Conservation (phyloP, 2,888 invertebrate species). For the Epinotia demarniana region DNA sequence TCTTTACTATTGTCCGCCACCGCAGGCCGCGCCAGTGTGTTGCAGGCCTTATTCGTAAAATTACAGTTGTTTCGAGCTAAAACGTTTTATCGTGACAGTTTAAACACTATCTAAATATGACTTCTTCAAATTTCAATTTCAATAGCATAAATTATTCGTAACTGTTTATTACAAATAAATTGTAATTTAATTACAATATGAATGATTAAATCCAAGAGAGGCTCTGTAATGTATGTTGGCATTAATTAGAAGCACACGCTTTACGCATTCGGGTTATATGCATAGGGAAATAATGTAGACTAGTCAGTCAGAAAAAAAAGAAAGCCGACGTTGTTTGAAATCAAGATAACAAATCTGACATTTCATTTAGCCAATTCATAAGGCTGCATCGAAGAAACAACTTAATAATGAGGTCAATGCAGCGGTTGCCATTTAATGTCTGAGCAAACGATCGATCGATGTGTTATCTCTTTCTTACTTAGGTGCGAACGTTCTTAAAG, state of each 20-base stretch:
- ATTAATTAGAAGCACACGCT: not conserved
- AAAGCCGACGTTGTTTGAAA: not conserved
- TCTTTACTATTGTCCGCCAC: no score
- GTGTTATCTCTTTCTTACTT: slow-evolving; percentile 79
- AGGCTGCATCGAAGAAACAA: slow-evolving; percentile 67
- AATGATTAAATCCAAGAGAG: not conserved
- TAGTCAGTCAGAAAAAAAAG: not conserved
- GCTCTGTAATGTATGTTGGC: not conserved
- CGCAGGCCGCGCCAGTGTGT: no score
- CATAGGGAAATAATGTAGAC: not conserved
- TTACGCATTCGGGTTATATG: not conserved
- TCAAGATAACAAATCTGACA: slow-evolving; percentile 32
- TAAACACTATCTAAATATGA: not conserved
- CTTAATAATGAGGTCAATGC: slow-evolving; percentile 83
- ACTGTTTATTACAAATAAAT: not conserved
- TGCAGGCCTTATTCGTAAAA: slow-evolving; percentile 12
- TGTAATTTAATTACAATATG: not conserved
- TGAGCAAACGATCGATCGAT: slow-evolving; percentile 81
- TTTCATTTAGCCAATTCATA: slow-evolving; percentile 49
- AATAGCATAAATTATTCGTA: not conserved
- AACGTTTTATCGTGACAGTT: slow-evolving; percentile 20
- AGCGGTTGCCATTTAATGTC: slow-evolving; percentile 80
- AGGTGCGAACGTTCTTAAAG: slow-evolving; percentile 65
- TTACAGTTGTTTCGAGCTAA: slow-evolving; percentile 5
- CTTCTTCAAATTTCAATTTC: slow-evolving; percentile 6